Percentiles rank a stretch among this genome's conserved stretches.
Conservation (phyloP, 2,888 invertebrate genomes). For the Junonia oenone region DNA sequence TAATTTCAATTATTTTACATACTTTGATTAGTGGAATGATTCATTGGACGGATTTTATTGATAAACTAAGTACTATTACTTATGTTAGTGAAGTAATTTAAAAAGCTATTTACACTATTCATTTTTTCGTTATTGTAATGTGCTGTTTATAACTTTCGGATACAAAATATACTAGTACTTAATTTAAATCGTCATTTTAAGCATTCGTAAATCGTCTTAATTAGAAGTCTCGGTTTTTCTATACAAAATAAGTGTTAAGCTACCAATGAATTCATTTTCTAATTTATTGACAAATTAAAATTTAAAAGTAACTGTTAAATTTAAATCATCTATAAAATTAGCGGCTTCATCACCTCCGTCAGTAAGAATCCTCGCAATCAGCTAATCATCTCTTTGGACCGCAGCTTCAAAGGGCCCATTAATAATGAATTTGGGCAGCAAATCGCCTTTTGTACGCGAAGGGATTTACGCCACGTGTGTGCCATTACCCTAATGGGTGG, state of each 20-base stretch:
- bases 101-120: no score
- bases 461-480: constrained; percentile 75
- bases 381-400: constrained; percentile 60
- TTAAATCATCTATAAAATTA: background rate
- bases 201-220: no score
- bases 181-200: no score
- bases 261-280: no score
- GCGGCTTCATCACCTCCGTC: constrained; percentile 1
- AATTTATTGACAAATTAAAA: no score
- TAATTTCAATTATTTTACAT: background rate
- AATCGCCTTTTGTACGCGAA: constrained; percentile 72
- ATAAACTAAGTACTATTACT: background rate
- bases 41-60: background rate
- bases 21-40: background rate
- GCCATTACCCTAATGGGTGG: constrained; percentile 72
- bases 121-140: no score
- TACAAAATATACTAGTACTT: no score
- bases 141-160: no score
- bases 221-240: no score
- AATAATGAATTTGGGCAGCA: constrained; percentile 73
- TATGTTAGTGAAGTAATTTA: no score
- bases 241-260: no score
- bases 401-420: constrained; percentile 63
- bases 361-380: constrained; percentile 58
- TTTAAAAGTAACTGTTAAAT: background rate